These are phyloP conservation scores for Seira sanloemensis DNA, from an alignment of 2,888 invertebrate species.

Conservation along the genomic window DNA sequence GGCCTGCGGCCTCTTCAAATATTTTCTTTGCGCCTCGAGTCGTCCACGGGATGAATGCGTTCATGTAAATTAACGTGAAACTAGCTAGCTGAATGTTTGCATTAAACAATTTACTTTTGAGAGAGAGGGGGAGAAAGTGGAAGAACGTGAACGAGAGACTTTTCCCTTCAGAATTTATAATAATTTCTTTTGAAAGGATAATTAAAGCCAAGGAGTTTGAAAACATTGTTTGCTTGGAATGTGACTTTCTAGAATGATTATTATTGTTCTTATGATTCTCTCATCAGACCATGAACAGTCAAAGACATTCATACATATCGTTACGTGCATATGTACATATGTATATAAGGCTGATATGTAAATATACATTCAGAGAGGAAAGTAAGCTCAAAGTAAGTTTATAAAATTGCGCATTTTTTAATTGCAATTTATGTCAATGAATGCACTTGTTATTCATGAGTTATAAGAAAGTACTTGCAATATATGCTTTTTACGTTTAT, in stretches of 20 bases:
- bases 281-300: neutral
- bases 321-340: slow-evolving; percentile 16
- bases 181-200: slow-evolving; percentile 55
- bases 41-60: slow-evolving; percentile 31
- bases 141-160: neutral
- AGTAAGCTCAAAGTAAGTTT: no score
- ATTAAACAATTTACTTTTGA: slow-evolving; percentile 61
- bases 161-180: slow-evolving; percentile 20
- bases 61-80: slow-evolving; percentile 56
- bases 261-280: slow-evolving; percentile 44
- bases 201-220: slow-evolving; percentile 43
- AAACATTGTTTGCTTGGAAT: slow-evolving; percentile 31
- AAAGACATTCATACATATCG: neutral
- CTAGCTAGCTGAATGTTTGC: slow-evolving; percentile 59
- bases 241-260: slow-evolving; percentile 44
- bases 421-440: no score
- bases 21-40: slow-evolving; percentile 32
- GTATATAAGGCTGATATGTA: no score
- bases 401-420: no score
- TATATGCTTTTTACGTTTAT: no score
- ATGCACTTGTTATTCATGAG: no score
- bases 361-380: no score
- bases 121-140: neutral
- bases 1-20: slow-evolving; percentile 59
- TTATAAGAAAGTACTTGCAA: no score